These are phyloP conservation scores for Geophilus truncorum DNA, from an alignment of 2,888 invertebrate species.

Conservation along the genomic window DNA sequence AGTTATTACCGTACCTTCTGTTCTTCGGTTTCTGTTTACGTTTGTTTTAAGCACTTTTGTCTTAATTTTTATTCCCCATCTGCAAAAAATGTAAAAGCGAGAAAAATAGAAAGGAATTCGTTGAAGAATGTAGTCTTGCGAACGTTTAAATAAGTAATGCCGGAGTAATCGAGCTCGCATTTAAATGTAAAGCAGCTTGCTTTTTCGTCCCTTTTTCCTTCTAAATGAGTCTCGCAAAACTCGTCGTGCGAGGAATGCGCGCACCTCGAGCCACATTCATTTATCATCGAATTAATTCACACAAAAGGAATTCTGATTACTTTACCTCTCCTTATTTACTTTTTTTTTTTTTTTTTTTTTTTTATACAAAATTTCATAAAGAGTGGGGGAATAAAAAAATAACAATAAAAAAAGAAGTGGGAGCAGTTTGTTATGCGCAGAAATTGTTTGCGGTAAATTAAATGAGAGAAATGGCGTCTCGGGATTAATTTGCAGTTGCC, in stretches of 20 bases:
- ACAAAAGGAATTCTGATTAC: neutral
- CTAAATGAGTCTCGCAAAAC: neutral
- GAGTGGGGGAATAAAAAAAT: neutral
- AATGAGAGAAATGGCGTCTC: neutral
- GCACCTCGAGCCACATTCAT: neutral
- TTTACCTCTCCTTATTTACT: neutral
- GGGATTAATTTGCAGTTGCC: neutral
- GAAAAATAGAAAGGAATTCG: neutral
- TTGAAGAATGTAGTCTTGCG: neutral
- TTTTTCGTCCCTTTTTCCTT: neutral
- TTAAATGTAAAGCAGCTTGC: conserved; percentile 34
- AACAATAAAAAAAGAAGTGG: neutral
- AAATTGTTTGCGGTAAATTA: neutral
- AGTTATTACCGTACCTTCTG: too few species aligned
- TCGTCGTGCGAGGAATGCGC: neutral
- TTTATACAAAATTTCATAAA: neutral
- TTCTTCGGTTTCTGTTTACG: too few species aligned
- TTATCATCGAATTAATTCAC: neutral
- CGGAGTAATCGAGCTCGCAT: conserved; percentile 13
- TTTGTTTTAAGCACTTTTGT: neutral
- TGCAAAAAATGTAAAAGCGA: neutral
- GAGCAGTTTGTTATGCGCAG: neutral
- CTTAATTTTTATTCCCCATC: neutral
- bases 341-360: neutral
- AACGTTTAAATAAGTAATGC: neutral